Base-by-base conservation (phyloP, 2,888 invertebrate genomes). In the Hyalella azteca region DNA sequence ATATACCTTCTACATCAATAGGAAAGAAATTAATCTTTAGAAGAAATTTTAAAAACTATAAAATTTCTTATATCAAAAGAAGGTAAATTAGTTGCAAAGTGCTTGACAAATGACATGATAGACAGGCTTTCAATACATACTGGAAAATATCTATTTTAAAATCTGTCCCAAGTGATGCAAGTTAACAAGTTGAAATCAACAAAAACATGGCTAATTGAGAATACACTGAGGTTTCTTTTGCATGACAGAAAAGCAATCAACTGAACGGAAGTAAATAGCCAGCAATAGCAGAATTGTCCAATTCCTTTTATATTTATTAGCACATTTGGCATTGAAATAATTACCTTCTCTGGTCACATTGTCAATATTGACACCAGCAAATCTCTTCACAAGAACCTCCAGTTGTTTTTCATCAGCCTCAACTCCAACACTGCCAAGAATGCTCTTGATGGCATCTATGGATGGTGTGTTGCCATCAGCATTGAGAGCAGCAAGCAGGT, bases 361-460 rank as follows among this genome's bases (percentile, higher is more conserved):
- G 54, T 89, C 87, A 45, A 90, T 79, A 82, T 88, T 87, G 86
- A 90, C 90, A 78, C 90, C 90, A 79, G 87, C 87, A 79, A 90
- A 86, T 85, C 89, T 88, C 11, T 84, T 82, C 45, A 89, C 87
- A 32, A 90, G 88, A 84, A 88, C 88, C 77, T 87, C 87, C 41
- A 89, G 86, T 85, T 88, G 88, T 75, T 88, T 89, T 85, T 87
- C 87, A 81, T 90, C 90, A 79, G 88, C 87, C 85, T 90, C 90
- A 82, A 90, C 88, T 79, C 90, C 90, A 73, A 90, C 90, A 86
- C 89, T 89, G 78, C 88, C 88, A 49, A 90, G 87, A 85, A 90
- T 90, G 85, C 89, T 89, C 82, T 89, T 88, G 80, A 89, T 86
- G 84, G 88, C 88, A 36, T 85, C 85, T n/a, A 85, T 86, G 22